Percentiles rank a stretch among this genome's conserved stretches.
These are phyloP conservation scores for Sebastes taczanowskii DNA, from an alignment of 2,797 vertebrate genomes.

Conservation along the genomic window DNA sequence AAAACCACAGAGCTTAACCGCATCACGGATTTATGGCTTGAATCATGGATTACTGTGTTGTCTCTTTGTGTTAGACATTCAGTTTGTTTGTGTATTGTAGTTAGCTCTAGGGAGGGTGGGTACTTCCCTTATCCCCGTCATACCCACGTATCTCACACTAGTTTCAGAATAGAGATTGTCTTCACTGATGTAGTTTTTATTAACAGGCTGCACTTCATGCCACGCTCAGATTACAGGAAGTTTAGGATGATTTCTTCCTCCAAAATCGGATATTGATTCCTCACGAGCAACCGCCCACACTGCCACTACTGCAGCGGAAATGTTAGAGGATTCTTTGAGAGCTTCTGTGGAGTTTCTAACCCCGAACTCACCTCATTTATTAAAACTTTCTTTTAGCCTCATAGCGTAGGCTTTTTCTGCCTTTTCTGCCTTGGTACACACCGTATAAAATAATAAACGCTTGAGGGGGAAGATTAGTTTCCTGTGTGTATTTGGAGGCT, in stretches of 20 bases:
- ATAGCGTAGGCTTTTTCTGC: not conserved
- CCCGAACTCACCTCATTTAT: not conserved
- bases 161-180: not conserved
- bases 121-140: not conserved
- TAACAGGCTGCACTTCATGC: not conserved
- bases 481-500: not conserved
- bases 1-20: not conserved
- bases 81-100: constrained; percentile 11
- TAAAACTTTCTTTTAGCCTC: not conserved
- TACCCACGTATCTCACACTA: not conserved
- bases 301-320: not conserved
- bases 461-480: not conserved
- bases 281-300: not conserved
- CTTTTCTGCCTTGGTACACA: not conserved
- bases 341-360: not conserved
- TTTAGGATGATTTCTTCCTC: not conserved
- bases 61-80: not conserved
- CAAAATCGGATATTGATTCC: not conserved
- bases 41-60: not conserved
- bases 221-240: constrained; percentile 1
- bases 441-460: not conserved
- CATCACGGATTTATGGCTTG: not conserved
- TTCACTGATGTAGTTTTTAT: not conserved
- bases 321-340: not conserved
- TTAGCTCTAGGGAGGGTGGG: not conserved